These are phyloP conservation scores for Drosophila melanocephala DNA, from an alignment of 2,888 invertebrate species.

Conservation along the genomic window DNA sequence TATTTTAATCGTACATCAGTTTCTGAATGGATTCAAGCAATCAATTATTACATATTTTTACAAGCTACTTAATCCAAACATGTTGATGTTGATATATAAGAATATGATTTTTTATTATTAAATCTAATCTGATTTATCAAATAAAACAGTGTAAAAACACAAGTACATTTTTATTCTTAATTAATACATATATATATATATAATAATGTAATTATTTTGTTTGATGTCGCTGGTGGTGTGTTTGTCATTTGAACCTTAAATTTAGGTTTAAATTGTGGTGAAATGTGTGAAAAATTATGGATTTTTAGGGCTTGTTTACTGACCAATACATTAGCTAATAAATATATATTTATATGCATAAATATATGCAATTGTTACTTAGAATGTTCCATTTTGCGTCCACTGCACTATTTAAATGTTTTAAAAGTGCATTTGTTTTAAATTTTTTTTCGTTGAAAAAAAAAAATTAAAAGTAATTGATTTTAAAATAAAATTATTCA, in stretches of 20 bases:
- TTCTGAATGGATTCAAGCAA: not conserved
- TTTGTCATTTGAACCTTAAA: conserved; percentile 17
- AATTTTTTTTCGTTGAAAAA: conserved; percentile 19
- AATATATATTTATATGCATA: conserved; percentile 42
- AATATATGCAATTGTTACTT: conserved; percentile 22
- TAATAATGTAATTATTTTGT: not conserved
- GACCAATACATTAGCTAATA: conserved; percentile 56
- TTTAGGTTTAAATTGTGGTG: conserved; percentile 17
- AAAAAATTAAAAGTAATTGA: conserved; percentile 39
- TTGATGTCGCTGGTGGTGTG: not conserved
- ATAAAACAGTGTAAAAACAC: conserved; percentile 1
- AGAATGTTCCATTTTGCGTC: conserved; percentile 40
- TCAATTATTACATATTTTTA: not conserved
- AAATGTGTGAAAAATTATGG: conserved; percentile 27
- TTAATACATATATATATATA: conserved; percentile 1
- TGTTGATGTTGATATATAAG: not conserved
- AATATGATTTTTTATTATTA: not conserved
- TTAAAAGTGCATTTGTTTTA: conserved; percentile 22
- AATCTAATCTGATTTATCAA: conserved; percentile 2
- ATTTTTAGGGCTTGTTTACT: conserved; percentile 22
- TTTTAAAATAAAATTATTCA: conserved; percentile 54
- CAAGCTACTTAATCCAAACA: not conserved
- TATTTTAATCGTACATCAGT: not conserved
- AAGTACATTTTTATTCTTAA: not conserved
- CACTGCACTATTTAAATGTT: not conserved